phyloP scores from a whole-genome alignment of 1,140 invertebrate genomes.

The Hormaphis cornu region DNA sequence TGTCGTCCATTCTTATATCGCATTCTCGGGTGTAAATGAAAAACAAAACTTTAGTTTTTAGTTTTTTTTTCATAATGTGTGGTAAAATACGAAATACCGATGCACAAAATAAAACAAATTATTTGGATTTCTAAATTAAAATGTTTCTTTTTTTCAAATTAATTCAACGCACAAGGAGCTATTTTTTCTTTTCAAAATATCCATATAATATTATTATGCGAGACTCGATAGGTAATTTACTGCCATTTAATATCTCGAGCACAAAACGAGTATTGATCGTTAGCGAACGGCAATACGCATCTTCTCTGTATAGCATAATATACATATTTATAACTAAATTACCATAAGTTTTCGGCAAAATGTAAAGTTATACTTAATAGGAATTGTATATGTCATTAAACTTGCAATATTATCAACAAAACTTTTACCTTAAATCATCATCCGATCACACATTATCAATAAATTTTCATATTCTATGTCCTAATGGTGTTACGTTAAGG shows the following conservation, averaged over 20 bases:
- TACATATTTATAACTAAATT: conserved; percentile 20
- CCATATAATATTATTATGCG: neutral
- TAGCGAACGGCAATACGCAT: conserved; percentile 8
- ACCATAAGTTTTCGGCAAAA: neutral
- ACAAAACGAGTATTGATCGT: neutral
- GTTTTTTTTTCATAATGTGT: no score
- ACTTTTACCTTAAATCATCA: conserved; percentile 16
- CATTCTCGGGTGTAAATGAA: no score
- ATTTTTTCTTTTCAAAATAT: no score
- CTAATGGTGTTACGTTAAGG: neutral
- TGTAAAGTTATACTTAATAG: conserved; percentile 6
- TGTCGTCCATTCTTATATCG: no score
- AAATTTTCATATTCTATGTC: neutral
- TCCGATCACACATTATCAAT: neutral
- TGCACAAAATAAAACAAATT: no score
- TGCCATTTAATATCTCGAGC: conserved; percentile 1
- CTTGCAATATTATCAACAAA: conserved; percentile 4
- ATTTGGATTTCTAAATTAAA: no score
- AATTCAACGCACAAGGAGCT: no score
- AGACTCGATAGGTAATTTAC: neutral
- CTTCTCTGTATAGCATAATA: neutral
- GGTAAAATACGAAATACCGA: no score
- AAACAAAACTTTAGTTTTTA: no score
- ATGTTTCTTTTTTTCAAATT: no score
- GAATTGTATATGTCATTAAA: neutral